Evolutionary conservation across 2,113 vertebrate species (phyloP).

Genomic region (Heloderma charlesbogerti): DNA sequence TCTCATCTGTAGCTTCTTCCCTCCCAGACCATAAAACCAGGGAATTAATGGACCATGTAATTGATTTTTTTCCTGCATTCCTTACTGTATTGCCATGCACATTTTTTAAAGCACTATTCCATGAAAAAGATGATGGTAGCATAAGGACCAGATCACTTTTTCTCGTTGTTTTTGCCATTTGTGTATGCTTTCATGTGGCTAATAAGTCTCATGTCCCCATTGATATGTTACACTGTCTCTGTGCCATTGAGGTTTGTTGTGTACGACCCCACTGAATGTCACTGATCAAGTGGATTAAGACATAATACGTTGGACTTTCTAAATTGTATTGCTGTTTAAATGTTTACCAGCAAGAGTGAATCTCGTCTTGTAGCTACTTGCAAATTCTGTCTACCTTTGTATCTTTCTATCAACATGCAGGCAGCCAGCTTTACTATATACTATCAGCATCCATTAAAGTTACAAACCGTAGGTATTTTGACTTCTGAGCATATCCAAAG

Average conservation of each 20-base stretch:
- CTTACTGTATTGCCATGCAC: background rate
- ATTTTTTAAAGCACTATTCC: constrained; percentile 1
- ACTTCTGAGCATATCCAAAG: background rate
- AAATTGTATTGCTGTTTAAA: background rate
- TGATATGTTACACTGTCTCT: background rate
- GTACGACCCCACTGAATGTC: background rate
- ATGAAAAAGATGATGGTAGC: background rate
- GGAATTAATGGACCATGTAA: background rate
- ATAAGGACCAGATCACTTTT: background rate
- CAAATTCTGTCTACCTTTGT: background rate
- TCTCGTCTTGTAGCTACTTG: background rate
- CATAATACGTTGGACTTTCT: constrained; percentile 11
- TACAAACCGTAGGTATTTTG: background rate
- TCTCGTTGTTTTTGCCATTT: background rate
- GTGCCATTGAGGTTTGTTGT: rapidly evolving
- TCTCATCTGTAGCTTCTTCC: background rate
- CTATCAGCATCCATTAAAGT: background rate
- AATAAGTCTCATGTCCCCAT: background rate
- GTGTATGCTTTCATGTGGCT: background rate
- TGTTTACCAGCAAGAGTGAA: background rate
- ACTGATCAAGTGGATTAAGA: background rate
- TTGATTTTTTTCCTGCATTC: background rate
- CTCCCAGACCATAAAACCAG: background rate
- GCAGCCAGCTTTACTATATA: background rate
- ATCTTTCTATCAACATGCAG: background rate